phyloP scores from a whole-genome alignment of 2,888 invertebrate genomes.

The Lycocerus yunnanus region DNA sequence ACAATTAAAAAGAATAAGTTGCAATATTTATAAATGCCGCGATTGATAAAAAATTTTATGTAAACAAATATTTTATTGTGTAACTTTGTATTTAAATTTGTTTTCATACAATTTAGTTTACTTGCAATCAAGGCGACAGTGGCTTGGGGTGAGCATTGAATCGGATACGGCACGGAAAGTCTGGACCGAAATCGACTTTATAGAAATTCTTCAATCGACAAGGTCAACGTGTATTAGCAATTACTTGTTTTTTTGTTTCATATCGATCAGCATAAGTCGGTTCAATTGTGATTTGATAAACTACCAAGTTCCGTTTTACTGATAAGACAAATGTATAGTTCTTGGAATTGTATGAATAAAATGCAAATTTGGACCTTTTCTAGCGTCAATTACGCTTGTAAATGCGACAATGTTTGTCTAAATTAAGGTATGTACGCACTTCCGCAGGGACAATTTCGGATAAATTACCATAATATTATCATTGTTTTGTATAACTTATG shows the following conservation, averaged over 20 bases:
- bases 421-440: slow-evolving; percentile 24
- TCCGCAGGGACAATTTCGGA: slow-evolving; percentile 23
- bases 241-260: no score
- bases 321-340: neutral
- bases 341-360: slow-evolving; percentile 15
- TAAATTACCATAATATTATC: slow-evolving; percentile 30
- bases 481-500: slow-evolving; percentile 22
- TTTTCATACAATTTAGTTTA: neutral
- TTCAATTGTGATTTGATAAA: neutral
- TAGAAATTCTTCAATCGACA: neutral
- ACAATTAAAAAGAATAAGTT: neutral
- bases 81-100: neutral
- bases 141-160: neutral
- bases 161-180: neutral
- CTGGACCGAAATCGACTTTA: neutral
- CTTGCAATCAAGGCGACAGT: no score
- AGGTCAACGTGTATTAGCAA: neutral
- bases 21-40: neutral
- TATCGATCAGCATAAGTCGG: neutral
- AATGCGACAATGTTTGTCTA: slow-evolving; percentile 15
- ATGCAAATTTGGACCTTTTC: slow-evolving; percentile 11
- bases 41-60: neutral
- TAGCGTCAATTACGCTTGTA: neutral
- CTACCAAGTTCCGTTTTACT: neutral
- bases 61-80: neutral